Conservation (phyloP, 2,113 vertebrate genomes). For the Anser cygnoides region DNA sequence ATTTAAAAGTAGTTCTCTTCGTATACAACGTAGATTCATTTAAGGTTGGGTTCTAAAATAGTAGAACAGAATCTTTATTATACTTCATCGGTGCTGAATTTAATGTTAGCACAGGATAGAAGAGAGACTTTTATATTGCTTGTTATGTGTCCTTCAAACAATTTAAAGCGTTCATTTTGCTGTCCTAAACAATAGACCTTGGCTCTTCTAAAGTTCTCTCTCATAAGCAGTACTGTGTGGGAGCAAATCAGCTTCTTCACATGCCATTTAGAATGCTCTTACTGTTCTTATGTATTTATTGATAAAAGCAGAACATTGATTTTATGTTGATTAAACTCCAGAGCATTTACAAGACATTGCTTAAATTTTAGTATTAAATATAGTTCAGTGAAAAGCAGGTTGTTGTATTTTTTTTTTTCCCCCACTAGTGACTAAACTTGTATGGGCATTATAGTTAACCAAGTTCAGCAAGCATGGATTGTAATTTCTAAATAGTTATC, state of each 20-base stretch:
- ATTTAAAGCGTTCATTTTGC: background rate
- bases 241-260: background rate
- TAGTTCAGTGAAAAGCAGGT: background rate
- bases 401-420: background rate
- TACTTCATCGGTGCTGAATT: background rate
- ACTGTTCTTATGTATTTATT: background rate
- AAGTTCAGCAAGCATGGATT: background rate
- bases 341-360: background rate
- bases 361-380: background rate
- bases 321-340: background rate
- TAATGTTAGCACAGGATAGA: background rate
- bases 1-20: background rate
- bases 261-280: background rate
- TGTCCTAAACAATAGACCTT: background rate
- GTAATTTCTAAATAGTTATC: background rate
- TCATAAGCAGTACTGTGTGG: background rate
- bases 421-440: background rate
- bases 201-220: background rate
- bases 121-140: background rate
- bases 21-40: background rate
- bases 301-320: background rate
- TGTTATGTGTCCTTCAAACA: background rate
- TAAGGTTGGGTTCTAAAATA: background rate
- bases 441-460: background rate
- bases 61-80: background rate